Evolutionary conservation across 2,888 invertebrate genomes (phyloP).

Genomic region (Drosophila diplacantha): DNA sequence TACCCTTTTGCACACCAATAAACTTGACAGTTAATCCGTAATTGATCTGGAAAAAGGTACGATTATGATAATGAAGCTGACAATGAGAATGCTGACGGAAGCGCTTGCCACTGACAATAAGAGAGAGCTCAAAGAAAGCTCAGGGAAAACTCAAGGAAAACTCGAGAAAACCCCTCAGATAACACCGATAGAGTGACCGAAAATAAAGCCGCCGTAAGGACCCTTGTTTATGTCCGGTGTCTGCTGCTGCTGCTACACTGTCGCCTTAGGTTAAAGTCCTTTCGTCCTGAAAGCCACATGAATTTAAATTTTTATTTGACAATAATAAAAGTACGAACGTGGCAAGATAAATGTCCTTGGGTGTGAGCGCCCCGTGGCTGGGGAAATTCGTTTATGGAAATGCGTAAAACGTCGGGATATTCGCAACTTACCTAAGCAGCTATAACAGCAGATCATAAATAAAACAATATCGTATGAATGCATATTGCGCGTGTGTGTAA

Average conservation of each 20-base stretch:
- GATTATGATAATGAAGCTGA: constrained; percentile 46
- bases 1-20: constrained; percentile 43
- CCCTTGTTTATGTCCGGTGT: constrained; percentile 21
- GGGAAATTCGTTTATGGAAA: constrained; percentile 61
- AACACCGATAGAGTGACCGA: constrained; percentile 13
- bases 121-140: constrained; percentile 35
- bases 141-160: constrained; percentile 42
- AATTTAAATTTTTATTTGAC: constrained; percentile 58
- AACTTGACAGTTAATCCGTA: constrained; percentile 69
- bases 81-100: constrained; percentile 45
- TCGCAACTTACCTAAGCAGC: constrained; percentile 53
- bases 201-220: constrained; percentile 41
- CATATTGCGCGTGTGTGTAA: constrained; percentile 38
- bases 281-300: constrained; percentile 38
- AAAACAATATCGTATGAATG: constrained; percentile 65
- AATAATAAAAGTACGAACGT: constrained; percentile 41
- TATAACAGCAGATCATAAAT: constrained; percentile 65
- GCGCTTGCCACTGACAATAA: constrained; percentile 15
- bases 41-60: constrained; percentile 62
- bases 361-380: constrained; percentile 4
- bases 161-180: constrained; percentile 4
- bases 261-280: constrained; percentile 9
- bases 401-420: constrained; percentile 59
- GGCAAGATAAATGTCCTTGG: constrained; percentile 43
- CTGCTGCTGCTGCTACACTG: neutral